These are phyloP conservation scores for Carcina quercana DNA, from an alignment of 2,888 invertebrate genomes.

Conservation along the genomic window DNA sequence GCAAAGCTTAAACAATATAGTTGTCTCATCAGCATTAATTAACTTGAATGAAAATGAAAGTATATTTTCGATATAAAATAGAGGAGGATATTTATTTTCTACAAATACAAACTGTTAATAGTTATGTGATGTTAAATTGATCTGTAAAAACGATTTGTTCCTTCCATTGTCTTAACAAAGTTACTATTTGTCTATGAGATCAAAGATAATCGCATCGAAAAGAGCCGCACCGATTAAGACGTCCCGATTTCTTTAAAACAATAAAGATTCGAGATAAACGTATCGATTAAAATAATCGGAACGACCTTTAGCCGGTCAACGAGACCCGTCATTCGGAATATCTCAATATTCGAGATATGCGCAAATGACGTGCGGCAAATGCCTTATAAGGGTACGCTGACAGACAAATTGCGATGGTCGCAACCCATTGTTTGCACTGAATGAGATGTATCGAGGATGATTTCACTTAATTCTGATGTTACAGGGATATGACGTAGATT, in stretches of 20 bases:
- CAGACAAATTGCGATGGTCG: slow-evolving; percentile 42
- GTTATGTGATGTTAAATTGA: no score
- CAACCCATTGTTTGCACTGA: slow-evolving; percentile 43
- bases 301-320: slow-evolving; percentile 47
- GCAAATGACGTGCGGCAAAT: slow-evolving; percentile 38
- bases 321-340: slow-evolving; percentile 48
- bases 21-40: no score
- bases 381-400: slow-evolving; percentile 27
- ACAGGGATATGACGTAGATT: slow-evolving; percentile 24
- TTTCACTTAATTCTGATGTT: slow-evolving; percentile 35
- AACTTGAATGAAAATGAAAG: no score
- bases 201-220: background rate
- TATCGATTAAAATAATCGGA: slow-evolving; percentile 63
- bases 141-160: no score
- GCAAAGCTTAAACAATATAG: no score
- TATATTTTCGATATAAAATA: no score
- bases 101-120: no score
- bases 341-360: slow-evolving; percentile 43
- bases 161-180: no score
- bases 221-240: slow-evolving; percentile 43
- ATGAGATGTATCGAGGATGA: slow-evolving; percentile 39
- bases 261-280: slow-evolving; percentile 58
- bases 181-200: no score
- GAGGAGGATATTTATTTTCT: no score
- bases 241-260: slow-evolving; percentile 48